Evolutionary conservation across 1,140 invertebrate species (phyloP), one percentile per base, ranked within the genome.

Genomic region (Gerris buenoi): DNA sequence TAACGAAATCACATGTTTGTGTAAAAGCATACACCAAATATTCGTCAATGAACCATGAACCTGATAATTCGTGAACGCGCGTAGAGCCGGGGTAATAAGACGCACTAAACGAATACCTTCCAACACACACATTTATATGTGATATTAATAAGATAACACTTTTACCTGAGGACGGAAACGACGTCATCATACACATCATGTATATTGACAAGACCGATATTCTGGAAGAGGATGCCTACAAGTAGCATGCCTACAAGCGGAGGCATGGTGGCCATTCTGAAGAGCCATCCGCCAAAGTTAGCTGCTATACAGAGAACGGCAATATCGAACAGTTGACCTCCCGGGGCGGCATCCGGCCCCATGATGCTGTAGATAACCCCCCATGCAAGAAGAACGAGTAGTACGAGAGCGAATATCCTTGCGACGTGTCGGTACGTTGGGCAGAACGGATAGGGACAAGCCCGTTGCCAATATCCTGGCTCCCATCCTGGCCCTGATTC

Each of bases 241-340:
- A 91, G 73, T 13, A 94, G 81, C 89, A 93, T 93, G 18, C 91
- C 91, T 71, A 93, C 87, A 0, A 97, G 80, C 0, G 91, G 84
- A 5, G 93, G 93, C 68, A 96, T 77, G 1, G 86, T 87, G n/a
- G 88, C 83, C 27, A 91, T 77, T 26, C 85, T 85, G 68, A 86
- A 77, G 2, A 91, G 71, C 82, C 87, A 89, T 59, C 91, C 92
- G 5, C 87, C 90, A 70, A 93, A 86, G 76, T 91, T 84, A 0
- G 89, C 87, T 3, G 84, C 85, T 29, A 94, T 84, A 23, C 83
- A 82, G 0, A 91, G 79, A 0, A 86, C 77, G 2, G 89, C 88
- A 1, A 95, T 77, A 68, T 85, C 84, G 73, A 91, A 95, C 1
- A 93, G 77, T 70, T 88, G 86, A 1, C 90, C 90, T 14, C 89